Conservation (phyloP, 2,113 vertebrate genomes). For the Nothoprocta pentlandii region DNA sequence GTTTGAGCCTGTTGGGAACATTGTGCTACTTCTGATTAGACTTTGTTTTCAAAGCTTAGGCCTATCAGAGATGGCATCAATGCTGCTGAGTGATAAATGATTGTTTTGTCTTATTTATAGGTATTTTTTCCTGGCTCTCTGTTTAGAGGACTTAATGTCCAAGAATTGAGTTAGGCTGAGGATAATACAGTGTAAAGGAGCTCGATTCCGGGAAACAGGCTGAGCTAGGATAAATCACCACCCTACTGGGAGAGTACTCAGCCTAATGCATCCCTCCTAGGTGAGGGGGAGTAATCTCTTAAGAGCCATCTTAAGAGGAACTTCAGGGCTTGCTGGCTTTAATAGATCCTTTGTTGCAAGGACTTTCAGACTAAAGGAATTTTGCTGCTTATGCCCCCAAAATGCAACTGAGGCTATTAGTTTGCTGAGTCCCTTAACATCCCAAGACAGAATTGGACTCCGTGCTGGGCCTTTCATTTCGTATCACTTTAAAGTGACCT, state of each 20-base stretch:
- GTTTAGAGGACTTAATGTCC: background rate
- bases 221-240: background rate
- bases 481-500: background rate
- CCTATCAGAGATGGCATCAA: background rate
- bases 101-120: constrained; percentile 4
- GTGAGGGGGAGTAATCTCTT: background rate
- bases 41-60: background rate
- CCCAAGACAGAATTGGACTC: background rate
- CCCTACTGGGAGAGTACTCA: background rate
- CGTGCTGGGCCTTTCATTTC: background rate
- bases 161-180: background rate
- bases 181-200: background rate
- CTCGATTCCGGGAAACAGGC: background rate
- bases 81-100: background rate
- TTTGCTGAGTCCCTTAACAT: background rate
- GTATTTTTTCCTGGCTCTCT: background rate
- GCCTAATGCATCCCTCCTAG: background rate
- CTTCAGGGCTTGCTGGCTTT: background rate
- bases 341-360: background rate
- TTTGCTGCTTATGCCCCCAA: background rate
- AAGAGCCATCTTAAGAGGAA: background rate
- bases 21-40: background rate
- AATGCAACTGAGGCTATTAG: background rate
- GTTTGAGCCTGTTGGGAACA: background rate
- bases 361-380: background rate